Evolutionary conservation across 2,888 invertebrate species (phyloP), one percentile per base, ranked within the genome.

Genomic region (Hetaerina titia): DNA sequence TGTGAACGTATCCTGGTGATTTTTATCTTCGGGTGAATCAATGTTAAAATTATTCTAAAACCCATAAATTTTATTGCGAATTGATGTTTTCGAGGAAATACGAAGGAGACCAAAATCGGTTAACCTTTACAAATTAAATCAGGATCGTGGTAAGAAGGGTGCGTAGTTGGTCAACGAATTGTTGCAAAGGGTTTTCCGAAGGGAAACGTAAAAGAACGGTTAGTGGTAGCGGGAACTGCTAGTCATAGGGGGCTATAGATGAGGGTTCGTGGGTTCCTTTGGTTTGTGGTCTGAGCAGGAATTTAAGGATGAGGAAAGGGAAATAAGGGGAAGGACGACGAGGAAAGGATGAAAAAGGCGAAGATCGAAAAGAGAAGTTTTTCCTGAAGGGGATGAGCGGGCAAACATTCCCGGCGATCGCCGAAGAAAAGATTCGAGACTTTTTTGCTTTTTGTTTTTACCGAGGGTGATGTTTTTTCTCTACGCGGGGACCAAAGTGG

Each of bases 321-420:
- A 81, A 31, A 13, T 11, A 31, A 15, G 81, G 5, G 2, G 31
- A 31, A 31, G 13, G 31, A 31, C 69, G 69, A 17, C 31, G 81
- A 15, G 81, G 25, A 81, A 81, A 81, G n/a, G 69, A 69, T 69
- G 69, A 69, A 69, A 69, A 69, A 69, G 69, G 69, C n/a, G 69
- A 22, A 81, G 81, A 81, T 81, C 81, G 81, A 22, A 11, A 81
- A 13, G 81, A 81, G 31, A 81, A 81, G 81, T 81, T 81, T 69
- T 81, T 81, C 81, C 81, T 81, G 81, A 81, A 81, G 81, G 81
- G 7, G 69, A 69, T 69, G 69, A 81, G 81, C 81, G 81, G 56
- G 89, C 57, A 58, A 89, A 89, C 89, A 58, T 89, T 89, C 89
- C 89, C 58, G 22, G 19, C n/a, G 56, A 58, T 89, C 89, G 58